phyloP scores from a whole-genome alignment of 2,888 invertebrate species.

The Cryptus viduatorius region DNA sequence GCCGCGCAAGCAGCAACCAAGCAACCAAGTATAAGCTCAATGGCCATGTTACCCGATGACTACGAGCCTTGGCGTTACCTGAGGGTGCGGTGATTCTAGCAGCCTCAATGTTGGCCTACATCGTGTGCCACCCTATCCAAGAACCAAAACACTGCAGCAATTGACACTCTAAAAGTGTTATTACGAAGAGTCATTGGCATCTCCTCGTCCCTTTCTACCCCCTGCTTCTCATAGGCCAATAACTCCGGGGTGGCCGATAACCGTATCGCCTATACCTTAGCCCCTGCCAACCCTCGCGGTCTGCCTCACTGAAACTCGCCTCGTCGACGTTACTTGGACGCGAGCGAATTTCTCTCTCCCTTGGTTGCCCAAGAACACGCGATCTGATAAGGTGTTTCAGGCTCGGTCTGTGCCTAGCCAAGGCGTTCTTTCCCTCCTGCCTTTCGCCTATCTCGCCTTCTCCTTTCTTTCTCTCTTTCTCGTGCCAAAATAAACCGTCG shows the following conservation, averaged over 20 bases:
- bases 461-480: constrained; percentile 63
- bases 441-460: constrained; percentile 24
- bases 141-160: background rate
- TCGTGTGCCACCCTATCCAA: background rate
- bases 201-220: background rate
- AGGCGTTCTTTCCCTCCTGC: constrained; percentile 55
- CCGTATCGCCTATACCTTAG: constrained; percentile 7
- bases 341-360: constrained; percentile 43
- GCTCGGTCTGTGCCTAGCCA: constrained; percentile 69
- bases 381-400: constrained; percentile 80
- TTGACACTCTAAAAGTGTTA: background rate
- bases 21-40: constrained; percentile 9
- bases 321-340: constrained; percentile 27
- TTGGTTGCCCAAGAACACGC: constrained; percentile 82
- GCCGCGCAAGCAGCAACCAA: constrained; percentile 12
- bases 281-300: constrained; percentile 14
- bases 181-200: background rate
- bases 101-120: constrained; percentile 30
- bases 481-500: constrained; percentile 82
- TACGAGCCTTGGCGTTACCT: background rate
- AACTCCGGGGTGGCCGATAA: constrained; percentile 5
- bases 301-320: constrained; percentile 20
- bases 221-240: constrained; percentile 17
- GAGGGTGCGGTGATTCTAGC: constrained; percentile 12
- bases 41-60: background rate